Evolutionary conservation across 1,140 invertebrate genomes (phyloP), one percentile per base, ranked within the genome.

Genomic region (Arion vulgaris): DNA sequence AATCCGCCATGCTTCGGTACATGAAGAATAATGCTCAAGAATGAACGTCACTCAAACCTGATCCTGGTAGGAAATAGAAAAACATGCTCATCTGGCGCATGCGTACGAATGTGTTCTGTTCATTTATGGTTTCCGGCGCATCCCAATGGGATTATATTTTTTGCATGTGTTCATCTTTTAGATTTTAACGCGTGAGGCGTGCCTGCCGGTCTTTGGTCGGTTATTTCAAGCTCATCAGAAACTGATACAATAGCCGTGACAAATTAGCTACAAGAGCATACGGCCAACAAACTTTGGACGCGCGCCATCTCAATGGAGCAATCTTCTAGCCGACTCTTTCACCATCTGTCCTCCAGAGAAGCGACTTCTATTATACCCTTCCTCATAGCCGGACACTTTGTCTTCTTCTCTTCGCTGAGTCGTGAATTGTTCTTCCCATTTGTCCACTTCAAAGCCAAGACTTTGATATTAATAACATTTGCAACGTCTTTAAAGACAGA

Each of bases 231-330:
- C 76, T 78, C 34, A 78, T 78, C 51, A 78, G 76, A 66, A 66
- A n/a, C 36, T 1, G 53, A 78, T 78, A 78, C 51, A 66, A 78
- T 66, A 38, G 36, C 51, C 23, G 53, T 71, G 62, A 80, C 78
- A 80, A 80, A 80, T 80, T 80, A 80, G 78, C 66, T 41, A 51
- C 17, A 49, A 36, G 78, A 80, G 66, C 78, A 80, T 80, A 80
- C 78, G 78, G 39, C 66, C n/a, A 2, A 51, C 66, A 45, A 80
- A 80, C 62, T 39, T 7, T 7, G 32, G 62, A 39, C 62, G 66
- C 36, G 78, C n/a, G 78, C 66, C 51, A 15, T n/a, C 28, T 69
- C 78, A 80, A 80, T 80, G 28, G 66, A 1, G 62, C 34, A 49
- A 68, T 62, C 28, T 68, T 79, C 53, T 53, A 15, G 32, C 57